These are phyloP conservation scores for Saccostrea cuccullata DNA, from an alignment of 1,140 invertebrate species.

Conservation along the genomic window DNA sequence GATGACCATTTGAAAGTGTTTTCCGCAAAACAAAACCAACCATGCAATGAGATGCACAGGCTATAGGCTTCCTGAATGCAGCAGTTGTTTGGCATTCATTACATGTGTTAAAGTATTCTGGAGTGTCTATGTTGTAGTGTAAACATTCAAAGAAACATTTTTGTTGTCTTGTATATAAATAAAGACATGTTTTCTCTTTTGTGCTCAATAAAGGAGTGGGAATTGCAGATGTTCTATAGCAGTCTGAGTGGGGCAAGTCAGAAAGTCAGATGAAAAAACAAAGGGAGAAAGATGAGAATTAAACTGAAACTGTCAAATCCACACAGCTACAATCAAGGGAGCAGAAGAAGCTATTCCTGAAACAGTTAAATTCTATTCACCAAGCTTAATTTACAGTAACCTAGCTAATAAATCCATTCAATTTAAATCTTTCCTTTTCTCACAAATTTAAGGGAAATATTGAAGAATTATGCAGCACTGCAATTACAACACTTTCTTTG, in stretches of 20 bases:
- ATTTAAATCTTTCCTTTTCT: background rate
- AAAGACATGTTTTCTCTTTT: slow-evolving; percentile 27
- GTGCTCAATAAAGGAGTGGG: slow-evolving; percentile 16
- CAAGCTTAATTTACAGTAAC: background rate
- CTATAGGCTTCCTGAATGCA: background rate
- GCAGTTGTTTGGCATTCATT: slow-evolving; percentile 23
- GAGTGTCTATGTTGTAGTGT: slow-evolving; percentile 31
- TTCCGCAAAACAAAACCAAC: background rate
- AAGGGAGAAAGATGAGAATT: background rate
- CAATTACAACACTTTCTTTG: background rate
- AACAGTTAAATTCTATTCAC: background rate
- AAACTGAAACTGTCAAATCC: background rate
- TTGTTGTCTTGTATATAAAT: slow-evolving; percentile 30
- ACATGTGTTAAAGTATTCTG: slow-evolving; percentile 32
- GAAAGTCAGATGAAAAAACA: slow-evolving; percentile 13
- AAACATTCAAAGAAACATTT: slow-evolving; percentile 29
- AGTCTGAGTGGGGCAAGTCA: background rate
- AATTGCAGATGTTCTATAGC: slow-evolving; percentile 17
- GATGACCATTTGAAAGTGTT: slow-evolving; percentile 2
- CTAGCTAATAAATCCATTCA: background rate
- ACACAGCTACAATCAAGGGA: background rate
- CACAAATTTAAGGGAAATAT: background rate
- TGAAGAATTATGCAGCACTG: background rate
- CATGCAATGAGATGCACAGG: background rate
- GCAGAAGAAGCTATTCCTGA: background rate